Conservation (phyloP, 2,113 vertebrate species). For the Notiomystis cincta region DNA sequence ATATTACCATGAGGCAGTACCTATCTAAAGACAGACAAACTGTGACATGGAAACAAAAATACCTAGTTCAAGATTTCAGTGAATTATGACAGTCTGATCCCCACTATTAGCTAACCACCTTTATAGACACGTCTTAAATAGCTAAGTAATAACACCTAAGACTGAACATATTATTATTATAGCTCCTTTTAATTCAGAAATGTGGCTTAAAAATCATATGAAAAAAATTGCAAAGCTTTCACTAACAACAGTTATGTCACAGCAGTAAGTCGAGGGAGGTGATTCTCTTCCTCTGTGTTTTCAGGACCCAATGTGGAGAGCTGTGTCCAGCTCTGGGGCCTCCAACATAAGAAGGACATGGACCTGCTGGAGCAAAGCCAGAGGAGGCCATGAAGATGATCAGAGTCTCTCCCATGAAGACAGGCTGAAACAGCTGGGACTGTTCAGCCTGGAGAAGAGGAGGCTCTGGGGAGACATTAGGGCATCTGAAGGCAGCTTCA, state of each 20-base stretch:
- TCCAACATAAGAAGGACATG: background rate
- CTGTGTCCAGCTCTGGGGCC: background rate
- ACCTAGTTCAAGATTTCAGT: background rate
- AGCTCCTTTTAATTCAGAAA: background rate
- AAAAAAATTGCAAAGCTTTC: background rate
- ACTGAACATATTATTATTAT: background rate
- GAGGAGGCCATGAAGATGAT: background rate
- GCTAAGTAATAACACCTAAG: background rate
- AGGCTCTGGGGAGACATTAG: background rate
- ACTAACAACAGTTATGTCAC: background rate
- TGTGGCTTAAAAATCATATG: background rate
- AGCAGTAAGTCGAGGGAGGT: rapidly evolving
- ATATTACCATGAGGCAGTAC: background rate
- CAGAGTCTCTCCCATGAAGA: background rate
- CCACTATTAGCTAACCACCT: background rate
- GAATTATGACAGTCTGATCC: background rate
- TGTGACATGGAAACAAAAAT: background rate
- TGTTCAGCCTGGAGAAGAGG: background rate
- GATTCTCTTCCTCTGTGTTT: background rate
- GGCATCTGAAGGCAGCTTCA: background rate
- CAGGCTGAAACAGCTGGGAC: background rate
- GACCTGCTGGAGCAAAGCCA: background rate
- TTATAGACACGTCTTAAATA: background rate
- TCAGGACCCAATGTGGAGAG: background rate
- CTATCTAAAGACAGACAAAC: background rate